These are phyloP conservation scores for Orchesella flavescens DNA, from an alignment of 2,888 invertebrate species.

Conservation along the genomic window DNA sequence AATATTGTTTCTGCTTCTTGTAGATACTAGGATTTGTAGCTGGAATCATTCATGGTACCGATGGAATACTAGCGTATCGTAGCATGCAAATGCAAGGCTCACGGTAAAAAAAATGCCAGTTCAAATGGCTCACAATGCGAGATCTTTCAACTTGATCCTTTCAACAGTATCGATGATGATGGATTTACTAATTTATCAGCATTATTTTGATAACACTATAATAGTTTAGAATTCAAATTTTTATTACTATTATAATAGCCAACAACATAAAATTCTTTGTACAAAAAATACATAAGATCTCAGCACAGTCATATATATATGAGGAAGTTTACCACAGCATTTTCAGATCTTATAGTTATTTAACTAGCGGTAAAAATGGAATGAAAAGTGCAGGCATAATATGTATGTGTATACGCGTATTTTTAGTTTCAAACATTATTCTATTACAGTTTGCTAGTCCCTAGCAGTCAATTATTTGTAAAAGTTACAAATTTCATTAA, in stretches of 20 bases:
- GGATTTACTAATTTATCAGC: neutral
- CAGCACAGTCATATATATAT: neutral
- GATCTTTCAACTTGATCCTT: neutral
- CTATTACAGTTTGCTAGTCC: too few species aligned
- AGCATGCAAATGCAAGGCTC: constrained; percentile 75
- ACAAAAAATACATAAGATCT: constrained; percentile 7
- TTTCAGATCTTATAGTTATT: neutral
- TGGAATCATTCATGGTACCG: constrained; percentile 84
- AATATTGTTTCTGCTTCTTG: constrained; percentile 74
- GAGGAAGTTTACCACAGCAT: neutral
- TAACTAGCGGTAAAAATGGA: neutral
- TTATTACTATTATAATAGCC: neutral
- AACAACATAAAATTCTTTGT: neutral
- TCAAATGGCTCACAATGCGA: neutral
- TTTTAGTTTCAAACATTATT: too few species aligned
- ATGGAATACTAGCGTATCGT: constrained; percentile 84
- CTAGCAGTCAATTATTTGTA: too few species aligned
- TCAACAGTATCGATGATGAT: neutral
- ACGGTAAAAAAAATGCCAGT: constrained; percentile 39
- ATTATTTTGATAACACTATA: neutral
- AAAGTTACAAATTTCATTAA: too few species aligned
- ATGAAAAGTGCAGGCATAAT: neutral
- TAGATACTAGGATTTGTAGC: constrained; percentile 87
- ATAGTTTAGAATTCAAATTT: neutral
- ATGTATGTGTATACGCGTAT: neutral